phyloP scores from a whole-genome alignment of 2,888 invertebrate species.

The Lycaena phlaeas region DNA sequence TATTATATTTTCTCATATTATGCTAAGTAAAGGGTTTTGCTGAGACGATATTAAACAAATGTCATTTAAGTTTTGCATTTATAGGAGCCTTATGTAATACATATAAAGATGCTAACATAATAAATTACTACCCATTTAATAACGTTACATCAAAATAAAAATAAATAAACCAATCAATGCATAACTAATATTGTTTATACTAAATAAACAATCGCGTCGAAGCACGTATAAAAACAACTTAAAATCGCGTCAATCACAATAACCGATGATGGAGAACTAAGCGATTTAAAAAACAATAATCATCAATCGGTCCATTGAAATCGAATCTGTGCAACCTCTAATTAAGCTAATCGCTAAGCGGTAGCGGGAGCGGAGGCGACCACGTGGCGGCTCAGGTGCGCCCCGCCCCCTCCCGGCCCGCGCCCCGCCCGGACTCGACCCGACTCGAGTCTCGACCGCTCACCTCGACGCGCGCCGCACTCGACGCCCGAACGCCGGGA shows the following conservation, averaged over 20 bases:
- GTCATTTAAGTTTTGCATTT: too few relatives aligned
- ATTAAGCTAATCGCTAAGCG: slow-evolving; percentile 6
- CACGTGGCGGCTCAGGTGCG: slow-evolving; percentile 63
- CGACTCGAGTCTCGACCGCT: slow-evolving; percentile 29
- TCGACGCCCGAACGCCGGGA: slow-evolving; percentile 69
- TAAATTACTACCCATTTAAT: too few relatives aligned
- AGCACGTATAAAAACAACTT: slow-evolving; percentile 2
- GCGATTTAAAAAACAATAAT: slow-evolving; percentile 13
- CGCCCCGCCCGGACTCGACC: slow-evolving; percentile 43
- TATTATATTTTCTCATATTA: too few relatives aligned
- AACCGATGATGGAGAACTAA: slow-evolving; percentile 5
- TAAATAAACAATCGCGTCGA: slow-evolving; percentile 1
- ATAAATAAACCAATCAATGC: too few relatives aligned
- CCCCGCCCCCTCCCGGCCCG: slow-evolving; percentile 49
- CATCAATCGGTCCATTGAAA: slow-evolving; percentile 18
- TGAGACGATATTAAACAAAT: too few relatives aligned
- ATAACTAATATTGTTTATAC: too few relatives aligned
- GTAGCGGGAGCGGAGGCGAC: slow-evolving; percentile 34
- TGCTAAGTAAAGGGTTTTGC: too few relatives aligned
- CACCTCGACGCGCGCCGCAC: slow-evolving; percentile 58
- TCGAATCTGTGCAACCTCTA: slow-evolving; percentile 16
- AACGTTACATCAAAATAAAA: too few relatives aligned
- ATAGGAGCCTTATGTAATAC: too few relatives aligned
- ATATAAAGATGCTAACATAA: too few relatives aligned
- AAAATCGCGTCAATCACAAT: slow-evolving; percentile 7